Conservation (phyloP, 2,888 invertebrate genomes). For the Tenthredo mesomela region DNA sequence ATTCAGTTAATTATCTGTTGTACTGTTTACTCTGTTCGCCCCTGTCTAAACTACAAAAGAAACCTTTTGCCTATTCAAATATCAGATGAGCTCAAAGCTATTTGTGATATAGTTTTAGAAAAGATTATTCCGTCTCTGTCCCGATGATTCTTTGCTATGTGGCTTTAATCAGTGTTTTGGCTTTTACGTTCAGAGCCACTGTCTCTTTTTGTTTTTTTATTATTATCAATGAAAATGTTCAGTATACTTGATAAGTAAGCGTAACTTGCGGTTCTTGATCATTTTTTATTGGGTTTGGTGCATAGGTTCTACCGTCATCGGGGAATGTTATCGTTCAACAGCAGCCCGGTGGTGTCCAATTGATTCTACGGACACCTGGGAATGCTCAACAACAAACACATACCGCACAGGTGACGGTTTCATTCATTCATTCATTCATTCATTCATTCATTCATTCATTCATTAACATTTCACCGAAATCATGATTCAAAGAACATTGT, state of each 20-base stretch:
- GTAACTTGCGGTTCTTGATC: constrained; percentile 40
- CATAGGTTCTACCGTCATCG: constrained; percentile 76
- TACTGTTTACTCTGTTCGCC: not conserved
- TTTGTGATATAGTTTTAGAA: not conserved
- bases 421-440: constrained; percentile 58
- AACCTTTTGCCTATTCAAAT: not conserved
- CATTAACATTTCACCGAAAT: constrained; percentile 44
- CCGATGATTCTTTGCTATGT: not conserved
- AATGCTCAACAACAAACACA: constrained; percentile 77
- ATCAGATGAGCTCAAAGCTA: not conserved
- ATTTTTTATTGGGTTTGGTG: constrained; percentile 72
- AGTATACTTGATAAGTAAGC: not conserved
- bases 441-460: constrained; percentile 69
- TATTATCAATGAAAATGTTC: not conserved
- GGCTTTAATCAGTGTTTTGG: constrained; percentile 4
- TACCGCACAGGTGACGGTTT: constrained; percentile 78
- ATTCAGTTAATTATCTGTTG: not conserved
- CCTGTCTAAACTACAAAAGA: not conserved
- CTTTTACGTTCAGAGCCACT: not conserved
- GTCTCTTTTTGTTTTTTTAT: not conserved
- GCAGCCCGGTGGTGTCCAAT: constrained; percentile 85
- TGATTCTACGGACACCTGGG: constrained; percentile 85
- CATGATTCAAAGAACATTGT: not conserved
- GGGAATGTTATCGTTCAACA: constrained; percentile 83
- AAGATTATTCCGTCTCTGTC: constrained; percentile 1